Base-by-base conservation (phyloP, 1,140 invertebrate genomes). In the Holcopasites calliopsidis region DNA sequence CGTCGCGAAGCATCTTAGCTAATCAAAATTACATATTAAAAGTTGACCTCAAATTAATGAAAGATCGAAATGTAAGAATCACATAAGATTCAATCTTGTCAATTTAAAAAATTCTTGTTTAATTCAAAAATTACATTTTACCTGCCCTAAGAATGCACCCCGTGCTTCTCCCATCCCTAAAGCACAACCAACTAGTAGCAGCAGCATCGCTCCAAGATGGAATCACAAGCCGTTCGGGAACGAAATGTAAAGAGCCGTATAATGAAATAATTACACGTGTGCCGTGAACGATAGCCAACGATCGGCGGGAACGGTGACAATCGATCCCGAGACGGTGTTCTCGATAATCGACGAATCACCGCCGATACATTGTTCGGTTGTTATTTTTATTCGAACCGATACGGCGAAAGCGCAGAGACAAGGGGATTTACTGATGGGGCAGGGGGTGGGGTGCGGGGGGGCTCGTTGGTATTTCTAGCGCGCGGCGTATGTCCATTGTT, bases 1-100 rank as follows among this genome's bases (percentile, higher is more conserved):
- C 80, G 60, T 61, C 64, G 55, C 38, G 73, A 74, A 83, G 78
- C 79, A 82, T 64, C 50, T 77, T 73, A 72, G 47, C 78, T 47
- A 47, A 33, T 74, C 65, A 61, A n/a, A n/a, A n/a, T n/a, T n/a
- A n/a, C n/a, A n/a, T n/a, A n/a, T n/a, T n/a, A n/a, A n/a, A n/a
- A n/a, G n/a, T n/a, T n/a, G n/a, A n/a, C n/a, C n/a, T n/a, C n/a
- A n/a, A n/a, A n/a, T n/a, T n/a, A n/a, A n/a, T n/a, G n/a, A n/a
- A n/a, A n/a, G n/a, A n/a, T n/a, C n/a, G n/a, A n/a, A n/a, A n/a
- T n/a, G n/a, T n/a, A n/a, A n/a, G n/a, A n/a, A n/a, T n/a, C n/a
- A n/a, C n/a, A n/a, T n/a, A n/a, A n/a, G n/a, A n/a, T n/a, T n/a
- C n/a, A n/a, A n/a, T n/a, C n/a, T n/a, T n/a, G n/a, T n/a, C n/a